phyloP scores from a whole-genome alignment of 2,888 invertebrate genomes.

The Ashinkailepas kermadecensis region DNA sequence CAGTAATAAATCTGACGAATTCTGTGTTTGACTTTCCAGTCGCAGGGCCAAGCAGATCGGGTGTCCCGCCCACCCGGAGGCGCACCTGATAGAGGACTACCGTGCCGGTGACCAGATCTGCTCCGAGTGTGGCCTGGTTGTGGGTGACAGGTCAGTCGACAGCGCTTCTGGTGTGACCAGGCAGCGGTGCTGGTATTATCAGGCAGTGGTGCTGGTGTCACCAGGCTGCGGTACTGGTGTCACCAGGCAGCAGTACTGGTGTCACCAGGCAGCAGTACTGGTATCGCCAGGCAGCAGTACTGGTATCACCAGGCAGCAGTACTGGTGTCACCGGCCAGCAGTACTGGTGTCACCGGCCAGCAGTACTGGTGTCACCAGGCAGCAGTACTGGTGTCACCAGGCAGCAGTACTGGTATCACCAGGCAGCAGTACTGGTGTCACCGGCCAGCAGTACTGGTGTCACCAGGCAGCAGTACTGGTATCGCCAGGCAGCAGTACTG shows the following conservation, averaged over 20 bases:
- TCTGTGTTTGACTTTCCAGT: neutral
- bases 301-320: too few relatives aligned
- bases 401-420: neutral
- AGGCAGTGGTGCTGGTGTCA: too few relatives aligned
- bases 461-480: too few relatives aligned
- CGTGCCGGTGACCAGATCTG: constrained; percentile 98
- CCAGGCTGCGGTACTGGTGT: too few relatives aligned
- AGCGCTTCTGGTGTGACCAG: neutral
- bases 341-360: neutral
- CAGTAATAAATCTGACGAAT: too few relatives aligned
- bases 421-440: too few relatives aligned
- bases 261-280: too few relatives aligned
- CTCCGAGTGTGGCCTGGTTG: constrained; percentile 98
- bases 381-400: neutral
- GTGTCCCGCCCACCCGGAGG: constrained; percentile 92
- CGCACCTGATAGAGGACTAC: constrained; percentile 94
- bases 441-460: too few relatives aligned
- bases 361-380: too few relatives aligned
- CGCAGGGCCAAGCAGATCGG: constrained; percentile 59
- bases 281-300: too few relatives aligned
- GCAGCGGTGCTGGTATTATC: neutral
- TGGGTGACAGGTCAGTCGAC: constrained; percentile 78
- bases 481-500: too few relatives aligned
- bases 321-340: constrained; percentile 42
- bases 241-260: too few relatives aligned